Base-by-base conservation (phyloP, 2,113 vertebrate genomes). In the Thamnaconus septentrionalis region DNA sequence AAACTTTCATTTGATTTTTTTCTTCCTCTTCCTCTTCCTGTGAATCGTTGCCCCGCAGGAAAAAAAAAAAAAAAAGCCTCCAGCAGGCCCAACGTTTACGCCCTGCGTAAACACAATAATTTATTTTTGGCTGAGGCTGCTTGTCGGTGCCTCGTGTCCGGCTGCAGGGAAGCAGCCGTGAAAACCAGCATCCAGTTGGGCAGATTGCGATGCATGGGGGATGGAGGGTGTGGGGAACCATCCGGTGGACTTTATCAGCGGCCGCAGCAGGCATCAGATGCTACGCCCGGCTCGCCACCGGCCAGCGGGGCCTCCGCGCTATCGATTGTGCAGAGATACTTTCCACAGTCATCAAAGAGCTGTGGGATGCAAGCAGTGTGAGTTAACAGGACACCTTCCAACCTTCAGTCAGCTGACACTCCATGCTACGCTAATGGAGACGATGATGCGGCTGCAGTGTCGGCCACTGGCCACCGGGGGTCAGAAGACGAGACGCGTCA, bases 311-410 rank as follows among this genome's bases (percentile, higher is more conserved):
- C 10, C 9, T 80, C 70, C 78, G 72, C 42, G 53, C 67, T 73
- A 91, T 88, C 50, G 90, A 91, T 92, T 85, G 64, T 78, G 72
- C 71, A 64, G 70, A 78, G 84, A 84, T 83, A 84, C 86, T 85
- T 90, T 88, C 85, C 80, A 85, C 79, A 74, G 87, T 88, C 87
- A 90, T 88, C 84, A 88, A 87, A 89, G 84, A 82, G 80, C 80
- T 81, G 74, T 83, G 83, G 89, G 87, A 89, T 76, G 74, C 61
- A 74, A 75, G 81, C 81, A 80, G 63, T 52, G 75, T 61, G 56
- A 78, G 85, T 79, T 79, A 78, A 85, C 82, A 43, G 85, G 87
- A 85, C 88, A 80, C 73, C 82, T 84, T 87, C 87, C 85, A 79
- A 69, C 61, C 67, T 69, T 63, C 60, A 78, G 78, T 71, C 85